Conservation (phyloP, 2,888 invertebrate species). For the Dolichopus griseipennis region DNA sequence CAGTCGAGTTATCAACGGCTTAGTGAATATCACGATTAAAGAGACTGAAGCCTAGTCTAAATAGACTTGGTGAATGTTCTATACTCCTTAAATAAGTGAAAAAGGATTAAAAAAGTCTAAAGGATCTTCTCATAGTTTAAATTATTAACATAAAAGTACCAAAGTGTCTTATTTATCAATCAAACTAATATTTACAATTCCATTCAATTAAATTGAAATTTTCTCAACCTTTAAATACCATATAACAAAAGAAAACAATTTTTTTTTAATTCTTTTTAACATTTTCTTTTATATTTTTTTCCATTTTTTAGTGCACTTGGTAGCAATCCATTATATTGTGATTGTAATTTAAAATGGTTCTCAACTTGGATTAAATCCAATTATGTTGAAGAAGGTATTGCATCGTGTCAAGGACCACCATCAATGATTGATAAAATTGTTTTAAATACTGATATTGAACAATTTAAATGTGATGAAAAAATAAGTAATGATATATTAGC, state of each 20-base stretch:
- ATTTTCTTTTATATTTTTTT: background rate
- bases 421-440: slow-evolving; percentile 88
- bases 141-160: too few species aligned
- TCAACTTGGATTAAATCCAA: slow-evolving; percentile 95
- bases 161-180: too few species aligned
- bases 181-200: too few species aligned
- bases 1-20: too few species aligned
- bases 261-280: too few species aligned
- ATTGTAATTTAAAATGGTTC: slow-evolving; percentile 92
- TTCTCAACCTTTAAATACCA: background rate
- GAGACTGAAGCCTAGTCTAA: too few species aligned
- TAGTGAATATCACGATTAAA: too few species aligned
- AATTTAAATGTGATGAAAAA: slow-evolving; percentile 73
- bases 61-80: too few species aligned
- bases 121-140: too few species aligned
- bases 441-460: slow-evolving; percentile 75
- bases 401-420: slow-evolving; percentile 82
- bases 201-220: too few species aligned
- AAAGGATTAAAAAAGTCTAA: too few species aligned
- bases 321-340: slow-evolving; percentile 95
- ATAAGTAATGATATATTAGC: slow-evolving; percentile 72
- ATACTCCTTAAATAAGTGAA: too few species aligned
- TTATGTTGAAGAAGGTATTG: slow-evolving; percentile 98
- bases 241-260: background rate
- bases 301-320: slow-evolving; percentile 70